Conservation (phyloP, 2,113 vertebrate genomes). For the Suricata suricatta region DNA sequence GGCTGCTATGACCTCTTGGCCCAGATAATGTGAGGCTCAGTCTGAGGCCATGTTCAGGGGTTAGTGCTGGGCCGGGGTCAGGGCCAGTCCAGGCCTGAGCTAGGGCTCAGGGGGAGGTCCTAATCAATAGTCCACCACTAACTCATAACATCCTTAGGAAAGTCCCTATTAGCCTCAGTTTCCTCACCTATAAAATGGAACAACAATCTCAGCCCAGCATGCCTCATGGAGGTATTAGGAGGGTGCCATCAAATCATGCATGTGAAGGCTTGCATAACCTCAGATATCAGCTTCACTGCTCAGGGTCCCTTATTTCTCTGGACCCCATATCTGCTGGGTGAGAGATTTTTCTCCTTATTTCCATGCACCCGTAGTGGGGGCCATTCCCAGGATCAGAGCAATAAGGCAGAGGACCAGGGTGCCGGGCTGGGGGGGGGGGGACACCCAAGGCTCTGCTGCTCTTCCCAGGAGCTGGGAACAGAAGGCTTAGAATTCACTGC, state of each 20-base stretch:
- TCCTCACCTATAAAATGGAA: background rate
- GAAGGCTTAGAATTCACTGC: background rate
- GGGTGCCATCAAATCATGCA: fast-evolving
- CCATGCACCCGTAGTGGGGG: background rate
- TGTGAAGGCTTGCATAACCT: background rate
- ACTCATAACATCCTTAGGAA: background rate
- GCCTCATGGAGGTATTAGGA: background rate
- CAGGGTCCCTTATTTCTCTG: background rate
- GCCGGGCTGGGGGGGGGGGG: no score
- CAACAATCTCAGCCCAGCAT: fast-evolving
- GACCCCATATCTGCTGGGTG: background rate
- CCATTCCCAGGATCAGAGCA: background rate
- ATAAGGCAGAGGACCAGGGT: background rate
- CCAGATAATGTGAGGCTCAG: background rate
- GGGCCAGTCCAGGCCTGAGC: background rate
- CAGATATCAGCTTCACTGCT: background rate
- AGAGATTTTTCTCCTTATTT: background rate
- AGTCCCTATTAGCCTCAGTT: background rate
- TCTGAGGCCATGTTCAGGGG: background rate
- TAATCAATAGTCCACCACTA: background rate
- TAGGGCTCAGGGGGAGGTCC: background rate
- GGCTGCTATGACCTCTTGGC: background rate
- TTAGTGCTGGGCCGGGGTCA: background rate
- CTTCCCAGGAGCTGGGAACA: conserved; percentile 44
- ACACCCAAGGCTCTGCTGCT: background rate